Evolutionary conservation across 2,888 invertebrate genomes (phyloP), one percentile per base, ranked within the genome.

Genomic region (Epinotia ramella): DNA sequence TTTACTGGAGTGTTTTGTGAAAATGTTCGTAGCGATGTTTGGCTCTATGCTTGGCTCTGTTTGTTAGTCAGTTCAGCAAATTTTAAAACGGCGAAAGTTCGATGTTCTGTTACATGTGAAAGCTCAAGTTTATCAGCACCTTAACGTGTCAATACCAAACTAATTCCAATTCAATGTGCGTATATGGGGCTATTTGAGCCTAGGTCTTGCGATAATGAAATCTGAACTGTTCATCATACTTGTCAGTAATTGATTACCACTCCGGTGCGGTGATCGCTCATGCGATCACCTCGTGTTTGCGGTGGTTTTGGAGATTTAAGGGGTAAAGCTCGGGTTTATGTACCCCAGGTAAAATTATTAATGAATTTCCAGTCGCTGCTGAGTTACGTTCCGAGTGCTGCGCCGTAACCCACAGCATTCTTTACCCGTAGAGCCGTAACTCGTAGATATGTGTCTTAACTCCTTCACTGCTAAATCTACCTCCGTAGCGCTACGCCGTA

Each of bases 181-280:
- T 46, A 3, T 13, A 13, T 13, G 3, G 13, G 46, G 12, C 16
- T 56, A 9, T 18, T 18, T 20, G 40, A 44, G 59, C 33, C 73
- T 73, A 66, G 73, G 73, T 59, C 57, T 59, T 18, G 57, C 59
- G 65, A 53, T 66, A 59, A 59, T 73, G 46, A 73, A 65, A 59
- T 73, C 73, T 73, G 59, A 66, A 59, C 65, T 44, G 46, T 66
- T 49, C 59, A 66, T 73, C 73, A 73, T 73, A 20, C 73, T 9
- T 65, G 33, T 57, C 59, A 65, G 72, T 72, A 65, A 72, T 72
- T 72, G 72, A 72, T 72, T 72, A 72, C 57, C 44, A 63, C 40
- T 40, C 64, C 44, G 64, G 71, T 20, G 49, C 33, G 56, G 57
- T 46, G 57, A 57, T 72, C 64, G 44, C 72, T 73, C 59, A 57